Conservation (phyloP, 2,113 vertebrate genomes). For the Potamarius usumacintae region DNA sequence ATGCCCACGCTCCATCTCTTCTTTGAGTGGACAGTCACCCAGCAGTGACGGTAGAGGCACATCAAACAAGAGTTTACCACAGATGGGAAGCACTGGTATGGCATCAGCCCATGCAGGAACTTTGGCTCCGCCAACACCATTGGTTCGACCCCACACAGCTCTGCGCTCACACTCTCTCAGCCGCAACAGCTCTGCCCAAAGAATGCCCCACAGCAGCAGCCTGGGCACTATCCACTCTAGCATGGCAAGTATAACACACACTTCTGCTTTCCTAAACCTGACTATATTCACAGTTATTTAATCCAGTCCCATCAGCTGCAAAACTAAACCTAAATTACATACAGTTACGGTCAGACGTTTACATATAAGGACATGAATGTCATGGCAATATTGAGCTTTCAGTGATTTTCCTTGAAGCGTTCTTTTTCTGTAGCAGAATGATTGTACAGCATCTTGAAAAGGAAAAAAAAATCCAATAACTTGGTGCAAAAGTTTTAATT, state of each 20-base stretch:
- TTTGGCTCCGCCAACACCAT: constrained; percentile 55
- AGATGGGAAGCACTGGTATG: constrained; percentile 69
- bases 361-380: no score
- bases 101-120: constrained; percentile 36
- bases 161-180: constrained; percentile 89
- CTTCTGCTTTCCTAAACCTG: neutral
- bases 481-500: no score
- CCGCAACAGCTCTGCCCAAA: constrained; percentile 79
- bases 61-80: constrained; percentile 74
- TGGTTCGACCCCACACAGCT: constrained; percentile 72
- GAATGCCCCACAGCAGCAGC: constrained; percentile 77
- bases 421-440: no score
- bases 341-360: neutral
- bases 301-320: neutral
- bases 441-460: no score
- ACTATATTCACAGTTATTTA: neutral
- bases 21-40: constrained; percentile 75
- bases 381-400: no score
- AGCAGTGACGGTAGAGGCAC: constrained; percentile 70
- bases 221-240: constrained; percentile 75
- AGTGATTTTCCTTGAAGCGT: no score
- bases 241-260: constrained; percentile 76
- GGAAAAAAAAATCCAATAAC: no score
- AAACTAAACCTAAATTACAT: neutral
- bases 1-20: constrained; percentile 91